phyloP scores from a whole-genome alignment of 1,140 invertebrate genomes.

The Acyrthosiphon pisum region DNA sequence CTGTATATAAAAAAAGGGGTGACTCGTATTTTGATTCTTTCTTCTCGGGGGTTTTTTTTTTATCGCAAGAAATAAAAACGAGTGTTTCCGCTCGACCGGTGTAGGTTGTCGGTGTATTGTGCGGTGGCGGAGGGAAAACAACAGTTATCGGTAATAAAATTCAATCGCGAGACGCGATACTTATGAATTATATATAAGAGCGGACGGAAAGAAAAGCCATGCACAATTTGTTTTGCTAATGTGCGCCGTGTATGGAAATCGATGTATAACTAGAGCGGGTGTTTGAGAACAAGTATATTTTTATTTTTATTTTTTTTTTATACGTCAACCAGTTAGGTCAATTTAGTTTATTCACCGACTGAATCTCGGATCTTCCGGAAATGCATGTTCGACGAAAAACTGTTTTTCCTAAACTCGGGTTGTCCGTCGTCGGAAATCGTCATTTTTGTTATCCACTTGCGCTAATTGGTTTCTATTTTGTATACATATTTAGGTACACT shows the following conservation, averaged over 20 bases:
- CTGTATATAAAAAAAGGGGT: not conserved
- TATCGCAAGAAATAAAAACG: conserved; percentile 24
- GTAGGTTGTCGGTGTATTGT: not conserved
- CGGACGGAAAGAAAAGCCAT: not conserved
- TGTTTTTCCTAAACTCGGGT: not conserved
- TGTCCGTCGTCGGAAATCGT: not conserved
- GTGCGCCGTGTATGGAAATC: not conserved
- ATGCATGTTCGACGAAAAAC: not conserved
- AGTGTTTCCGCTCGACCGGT: conserved; percentile 19
- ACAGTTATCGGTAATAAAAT: conserved; percentile 46
- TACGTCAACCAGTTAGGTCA: not conserved
- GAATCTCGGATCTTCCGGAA: not conserved
- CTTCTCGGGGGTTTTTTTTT: not conserved
- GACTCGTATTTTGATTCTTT: conserved; percentile 35
- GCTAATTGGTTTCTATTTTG: not conserved
- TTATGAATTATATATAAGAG: conserved; percentile 46
- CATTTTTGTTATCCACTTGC: not conserved
- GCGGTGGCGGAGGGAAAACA: not conserved
- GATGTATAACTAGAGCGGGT: not conserved
- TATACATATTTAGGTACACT: not conserved
- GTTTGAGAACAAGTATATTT: conserved; percentile 19
- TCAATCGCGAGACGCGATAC: conserved; percentile 2
- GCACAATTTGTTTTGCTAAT: conserved; percentile 52
- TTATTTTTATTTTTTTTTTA: not conserved
- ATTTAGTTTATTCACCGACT: not conserved